Evolutionary conservation across 2,797 vertebrate genomes (phyloP), one percentile per base, ranked within the genome.

Genomic region (Xiphorhynchus erythropygius): DNA sequence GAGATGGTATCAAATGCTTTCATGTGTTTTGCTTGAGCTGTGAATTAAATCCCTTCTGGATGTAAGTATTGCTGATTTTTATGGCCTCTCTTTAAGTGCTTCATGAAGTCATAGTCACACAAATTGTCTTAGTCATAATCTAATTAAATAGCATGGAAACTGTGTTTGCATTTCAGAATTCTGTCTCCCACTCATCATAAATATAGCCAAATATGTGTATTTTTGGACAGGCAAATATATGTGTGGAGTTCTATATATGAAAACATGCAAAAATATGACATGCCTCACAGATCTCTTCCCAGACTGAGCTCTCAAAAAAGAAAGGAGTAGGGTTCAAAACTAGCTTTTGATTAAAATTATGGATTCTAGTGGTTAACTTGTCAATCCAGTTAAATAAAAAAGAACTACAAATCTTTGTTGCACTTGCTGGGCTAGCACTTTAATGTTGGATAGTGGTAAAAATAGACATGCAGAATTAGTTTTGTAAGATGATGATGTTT

Each of bases 121-220:
- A 93, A 94, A 93, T 87, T 89, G 44, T 83, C 52, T 94, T 87
- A 96, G 84, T 94, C 84, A 91, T 37, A 76, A 75, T 91, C 69
- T 93, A 88, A 93, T 93, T 88, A 92, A 95, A 84, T 57, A 90
- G 55, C 56, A 52, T 76, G 80, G 88, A 59, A 57, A 52, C 50
- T 88, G 28, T 93, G 71, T 85, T 94, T 96, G 50, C 65, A 90
- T 94, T 94, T 91, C 77, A 81, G 83, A 91, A 73, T 78, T 90
- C 50, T 68, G 18, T 46, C 69, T 95, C 87, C 92, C 76, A 94
- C 89, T 86, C 83, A 82, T 14, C 33, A 84, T n/a, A 95, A 91
- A 90, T 84, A 88, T 84, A 94, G 80, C 28, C 59, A 90, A 91
- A 89, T 89, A 35, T 93, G 42, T 90, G 14, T 84, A 78, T 91